Base-by-base conservation (phyloP, 2,113 vertebrate species). In the Apus apus region DNA sequence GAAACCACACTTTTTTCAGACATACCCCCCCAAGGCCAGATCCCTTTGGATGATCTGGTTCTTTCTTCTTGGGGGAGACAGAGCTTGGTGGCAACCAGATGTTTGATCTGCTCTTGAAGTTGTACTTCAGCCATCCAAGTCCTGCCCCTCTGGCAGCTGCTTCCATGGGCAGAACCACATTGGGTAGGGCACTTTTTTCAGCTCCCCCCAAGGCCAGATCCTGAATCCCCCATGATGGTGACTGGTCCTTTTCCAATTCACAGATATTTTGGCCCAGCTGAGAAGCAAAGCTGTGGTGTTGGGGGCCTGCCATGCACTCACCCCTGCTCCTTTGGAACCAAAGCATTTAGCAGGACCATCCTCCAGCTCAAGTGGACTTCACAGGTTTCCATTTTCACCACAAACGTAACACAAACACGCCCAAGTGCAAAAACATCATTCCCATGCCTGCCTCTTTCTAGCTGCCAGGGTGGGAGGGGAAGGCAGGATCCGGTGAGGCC, bases 321-420 rank as follows among this genome's bases (percentile, higher is more conserved):
- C 22, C 36, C 58, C 74, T 43, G 30, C 50, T 61, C 54, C 36
- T 61, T 66, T 91, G 60, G 40, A 61, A 74, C 51, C 60, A 87
- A 70, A 82, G 54, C 67, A 14, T 70, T 73, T 56, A 46, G 23
- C 38, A 51, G 64, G 22, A 27, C 60, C 50, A 13, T 56, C 34
- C 54, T 87, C 6, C 8, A 4, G 40, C 81, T 61, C 40, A 65
- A 1, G 30, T 22, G 66, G 50, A 23, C 46, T 91, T 88, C 2
- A 3, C 30, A 66, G 57, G 54, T 64, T 84, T 90, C 58, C 60
- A 32, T 45, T 90, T 96, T 68, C 82, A 71, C 21, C 82, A 57
- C 95, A 89, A 95, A 74, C n/a, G n/a, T n/a, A n/a, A n/a, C 73
- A 64, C 74, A 89, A 76, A 76, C 71, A 76, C 56, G 62, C 29